A percentile compares a stretch with the other conserved stretches of the same genome.
Evolutionary conservation across 2,113 vertebrate genomes (phyloP).

Genomic region (Heterotis niloticus): DNA sequence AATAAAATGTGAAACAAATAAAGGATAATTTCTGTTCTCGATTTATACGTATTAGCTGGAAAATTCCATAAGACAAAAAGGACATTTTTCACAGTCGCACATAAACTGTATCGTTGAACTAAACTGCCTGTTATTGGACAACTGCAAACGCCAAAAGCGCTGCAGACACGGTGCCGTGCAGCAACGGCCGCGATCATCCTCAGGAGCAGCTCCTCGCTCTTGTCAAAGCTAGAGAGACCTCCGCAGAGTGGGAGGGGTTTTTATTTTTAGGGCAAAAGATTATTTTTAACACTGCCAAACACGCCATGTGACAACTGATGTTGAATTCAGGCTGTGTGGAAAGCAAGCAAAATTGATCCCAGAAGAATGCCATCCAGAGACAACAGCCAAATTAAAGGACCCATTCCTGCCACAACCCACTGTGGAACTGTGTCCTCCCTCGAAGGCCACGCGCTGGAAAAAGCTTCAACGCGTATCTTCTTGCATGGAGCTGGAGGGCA

Average conservation of each 20-base stretch:
- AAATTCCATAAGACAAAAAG: no score
- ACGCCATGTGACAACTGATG: background rate
- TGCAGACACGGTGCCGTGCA: background rate
- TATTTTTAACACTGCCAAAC: background rate
- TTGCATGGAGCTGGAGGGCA: background rate
- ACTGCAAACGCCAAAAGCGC: background rate
- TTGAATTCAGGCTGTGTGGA: background rate
- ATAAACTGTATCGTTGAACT: background rate
- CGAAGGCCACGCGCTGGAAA: background rate
- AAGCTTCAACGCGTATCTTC: background rate
- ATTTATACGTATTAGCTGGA: no score
- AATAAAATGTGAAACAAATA: no score
- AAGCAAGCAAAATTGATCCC: background rate
- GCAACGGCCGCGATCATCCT: no score
- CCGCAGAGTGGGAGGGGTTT: background rate
- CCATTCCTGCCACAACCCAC: background rate
- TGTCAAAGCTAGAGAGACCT: background rate
- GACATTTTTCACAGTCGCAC: no score
- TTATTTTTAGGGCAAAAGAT: background rate
- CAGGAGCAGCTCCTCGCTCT: no score
- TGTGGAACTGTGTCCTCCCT: background rate
- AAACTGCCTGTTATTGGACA: background rate
- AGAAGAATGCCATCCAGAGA: background rate
- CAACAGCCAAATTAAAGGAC: background rate
- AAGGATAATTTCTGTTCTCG: no score